Base-by-base conservation (phyloP, 2,888 invertebrate species). In the Rhopalosiphum nymphaeae region DNA sequence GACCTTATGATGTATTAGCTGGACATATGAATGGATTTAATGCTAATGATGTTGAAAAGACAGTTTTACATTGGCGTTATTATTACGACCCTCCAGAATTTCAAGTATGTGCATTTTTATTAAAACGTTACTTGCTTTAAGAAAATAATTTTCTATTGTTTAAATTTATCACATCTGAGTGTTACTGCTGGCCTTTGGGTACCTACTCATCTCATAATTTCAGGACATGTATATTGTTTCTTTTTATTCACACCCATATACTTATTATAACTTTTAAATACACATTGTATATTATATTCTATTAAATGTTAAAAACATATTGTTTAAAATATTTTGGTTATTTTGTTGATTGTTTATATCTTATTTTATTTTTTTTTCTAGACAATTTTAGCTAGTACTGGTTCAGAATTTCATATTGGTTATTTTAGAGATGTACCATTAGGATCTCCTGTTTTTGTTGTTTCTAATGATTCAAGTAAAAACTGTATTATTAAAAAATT, bases 71-170 rank as follows among this genome's bases (percentile, higher is more conserved):
- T 96, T 99, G 98, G 98, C 97, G 99, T 95, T 99, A 98, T 96
- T 98, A 97, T 96, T 98, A 98, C 96, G 99, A 99, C 96, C 98
- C 99, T 25, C 99, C 99, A 25, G 99, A 99, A 96, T 98, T 99
- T 96, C 98, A 98, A 96, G 97, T 97, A 96, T 95, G 95, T 95
- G 91, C 95, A 87, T 49, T 85, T 53, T 86, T 49, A 53, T 36
- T 78, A 78, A 78, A 78, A 36, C 9, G 21, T 78, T 78, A 36
- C 78, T 78, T 36, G 21, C 29, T 9, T 78, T 36, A 78, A 36
- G 36, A 78, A 78, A 36, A 36, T 78, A 3, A 78, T 78, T 21
- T 36, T 78, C 9, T 36, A 36, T 78, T 42, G 21, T 36, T 9
- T 36, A 36, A 36, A 21, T 46, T 46, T 7, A 46, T 46, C 44